Evolutionary conservation across 2,888 invertebrate species (phyloP).

Genomic region (Ornithoptera priamus): DNA sequence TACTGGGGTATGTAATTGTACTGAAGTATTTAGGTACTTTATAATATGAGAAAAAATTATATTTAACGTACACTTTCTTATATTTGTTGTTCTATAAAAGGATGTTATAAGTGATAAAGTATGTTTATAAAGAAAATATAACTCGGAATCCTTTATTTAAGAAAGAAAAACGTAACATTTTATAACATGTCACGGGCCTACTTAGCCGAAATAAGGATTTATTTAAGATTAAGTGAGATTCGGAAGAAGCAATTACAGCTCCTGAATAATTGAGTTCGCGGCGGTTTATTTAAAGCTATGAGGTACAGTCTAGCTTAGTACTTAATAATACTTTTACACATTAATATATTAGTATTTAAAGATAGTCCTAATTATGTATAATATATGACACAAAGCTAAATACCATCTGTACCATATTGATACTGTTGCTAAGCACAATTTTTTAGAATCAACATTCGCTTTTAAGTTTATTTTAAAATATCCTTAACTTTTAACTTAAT

Average conservation of each 20-base stretch:
- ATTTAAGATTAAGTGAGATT: constrained; percentile 61
- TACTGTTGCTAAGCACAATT: too few species aligned
- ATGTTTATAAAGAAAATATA: background rate
- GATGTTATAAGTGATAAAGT: background rate
- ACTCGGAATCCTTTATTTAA: background rate
- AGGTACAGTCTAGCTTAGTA: constrained; percentile 18
- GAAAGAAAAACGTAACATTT: constrained; percentile 14
- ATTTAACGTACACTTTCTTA: too few species aligned
- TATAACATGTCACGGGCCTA: constrained; percentile 24
- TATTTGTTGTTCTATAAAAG: too few species aligned
- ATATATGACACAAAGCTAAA: too few species aligned
- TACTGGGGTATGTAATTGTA: too few species aligned
- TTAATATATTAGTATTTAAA: background rate
- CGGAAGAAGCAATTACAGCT: constrained; percentile 63
- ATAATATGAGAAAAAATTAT: too few species aligned
- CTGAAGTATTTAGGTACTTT: too few species aligned
- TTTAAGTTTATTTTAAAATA: too few species aligned
- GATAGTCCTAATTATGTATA: background rate
- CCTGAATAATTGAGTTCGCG: constrained; percentile 63
- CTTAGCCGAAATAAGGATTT: constrained; percentile 35
- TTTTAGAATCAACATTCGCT: too few species aligned
- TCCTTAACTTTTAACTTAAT: background rate
- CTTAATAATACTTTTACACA: background rate
- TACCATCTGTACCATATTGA: too few species aligned
- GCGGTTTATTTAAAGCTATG: constrained; percentile 44